phyloP scores from a whole-genome alignment of 2,797 vertebrate genomes.

The Pangasius krempfi region DNA sequence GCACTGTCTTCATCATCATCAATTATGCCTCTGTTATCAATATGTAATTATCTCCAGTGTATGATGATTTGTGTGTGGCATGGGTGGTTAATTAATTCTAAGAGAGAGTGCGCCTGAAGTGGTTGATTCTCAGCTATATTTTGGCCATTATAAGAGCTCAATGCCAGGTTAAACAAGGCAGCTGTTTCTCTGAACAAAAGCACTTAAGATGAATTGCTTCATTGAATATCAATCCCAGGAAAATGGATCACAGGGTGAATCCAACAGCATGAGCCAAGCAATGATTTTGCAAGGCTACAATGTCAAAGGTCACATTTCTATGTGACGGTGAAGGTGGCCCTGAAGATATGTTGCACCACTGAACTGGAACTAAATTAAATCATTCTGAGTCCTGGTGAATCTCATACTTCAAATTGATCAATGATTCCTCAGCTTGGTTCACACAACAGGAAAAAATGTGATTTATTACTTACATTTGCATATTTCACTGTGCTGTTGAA shows the following conservation, averaged over 20 bases:
- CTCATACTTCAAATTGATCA: neutral
- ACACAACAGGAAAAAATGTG: too few relatives aligned
- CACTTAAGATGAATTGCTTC: constrained; percentile 72
- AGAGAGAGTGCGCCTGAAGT: neutral
- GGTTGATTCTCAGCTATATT: constrained; percentile 59
- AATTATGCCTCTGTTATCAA: constrained; percentile 77
- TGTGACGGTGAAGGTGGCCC: neutral
- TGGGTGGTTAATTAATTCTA: constrained; percentile 50
- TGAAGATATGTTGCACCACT: neutral
- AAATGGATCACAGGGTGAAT: constrained; percentile 36
- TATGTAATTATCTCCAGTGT: constrained; percentile 77
- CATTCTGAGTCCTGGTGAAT: neutral
- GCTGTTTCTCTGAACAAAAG: constrained; percentile 58
- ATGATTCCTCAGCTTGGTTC: neutral
- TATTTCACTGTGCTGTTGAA: neutral
- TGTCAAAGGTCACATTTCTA: constrained; percentile 8
- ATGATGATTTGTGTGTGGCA: constrained; percentile 26
- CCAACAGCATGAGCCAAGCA: constrained; percentile 23
- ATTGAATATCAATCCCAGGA: constrained; percentile 62
- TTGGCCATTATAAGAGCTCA: constrained; percentile 72
- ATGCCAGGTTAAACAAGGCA: constrained; percentile 67
- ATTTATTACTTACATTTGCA: neutral
- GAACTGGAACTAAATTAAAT: neutral
- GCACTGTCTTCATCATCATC: constrained; percentile 69
- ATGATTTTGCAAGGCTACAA: neutral